Evolutionary conservation across 2,113 vertebrate species (phyloP), one percentile per base, ranked within the genome.

Genomic region (Pomatostomus ruficeps): DNA sequence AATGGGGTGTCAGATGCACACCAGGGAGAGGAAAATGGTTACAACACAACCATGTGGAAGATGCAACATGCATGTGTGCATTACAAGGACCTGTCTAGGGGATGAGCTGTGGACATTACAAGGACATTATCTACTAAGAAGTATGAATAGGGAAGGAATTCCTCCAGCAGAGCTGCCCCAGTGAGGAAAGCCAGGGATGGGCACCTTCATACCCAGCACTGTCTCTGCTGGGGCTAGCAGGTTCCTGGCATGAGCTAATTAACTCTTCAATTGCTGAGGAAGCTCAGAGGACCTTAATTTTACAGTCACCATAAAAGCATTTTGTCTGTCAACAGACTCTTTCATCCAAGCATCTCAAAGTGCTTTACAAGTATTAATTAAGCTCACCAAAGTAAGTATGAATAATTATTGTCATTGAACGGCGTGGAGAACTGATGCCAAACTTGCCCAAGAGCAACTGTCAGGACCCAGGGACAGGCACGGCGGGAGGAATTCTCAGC

Each of bases 341-440:
- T 96, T 94, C 85, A 95, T 96, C 78, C 51, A 48, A 90, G 55
- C 59, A 91, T 88, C 82, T 91, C 79, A 96, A 91, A 93, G 85
- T 4, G 2, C 87, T 92, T 68, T 70, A 61, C 6, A 86, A 75
- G 70, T 83, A 95, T 88, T 96, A 96, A 95, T 94, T 97, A 97
- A 90, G 51, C 62, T 93, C 54, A 57, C 73, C 54, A 42, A 82
- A 58, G 82, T 88, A 79, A 82, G 43, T 70, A 88, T 46, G 70
- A 89, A 96, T 93, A 96, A 95, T 91, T 91, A 94, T 78, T 12
- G 1, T 54, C 77, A 91, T 45, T 88, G 95, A 85, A 73, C 63
- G 80, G 42, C 0, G 0, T 7, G n/a, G 46, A 79, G 63, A 93
- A 49, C 84, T 52, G 65, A 67, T 88, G 91, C 55, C 59, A 49